phyloP scores from a whole-genome alignment of 2,888 invertebrate genomes.

The Neoascia interrupta region DNA sequence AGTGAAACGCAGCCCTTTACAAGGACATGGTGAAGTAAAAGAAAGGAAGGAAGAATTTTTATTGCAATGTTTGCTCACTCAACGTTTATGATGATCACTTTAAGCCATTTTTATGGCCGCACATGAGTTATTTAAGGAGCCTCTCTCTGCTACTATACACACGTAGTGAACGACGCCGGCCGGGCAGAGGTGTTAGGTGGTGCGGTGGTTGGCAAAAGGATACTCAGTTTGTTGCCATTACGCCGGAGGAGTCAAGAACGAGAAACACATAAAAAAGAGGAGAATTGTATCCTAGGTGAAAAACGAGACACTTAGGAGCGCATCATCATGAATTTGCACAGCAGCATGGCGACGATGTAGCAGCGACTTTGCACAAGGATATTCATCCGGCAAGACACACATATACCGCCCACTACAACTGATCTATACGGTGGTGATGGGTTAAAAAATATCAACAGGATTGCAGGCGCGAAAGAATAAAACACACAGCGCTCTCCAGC shows the following conservation, averaged over 20 bases:
- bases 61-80: conserved; percentile 80
- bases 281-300: conserved; percentile 66
- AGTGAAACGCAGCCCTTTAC: conserved; percentile 68
- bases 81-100: conserved; percentile 80
- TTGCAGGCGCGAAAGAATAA: conserved; percentile 43
- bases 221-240: conserved; percentile 56
- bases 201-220: conserved; percentile 71
- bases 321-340: conserved; percentile 70
- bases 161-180: too few relatives aligned
- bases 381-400: conserved; percentile 7
- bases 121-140: conserved; percentile 76
- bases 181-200: conserved; percentile 1
- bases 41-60: conserved; percentile 74
- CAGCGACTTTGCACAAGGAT: conserved; percentile 48
- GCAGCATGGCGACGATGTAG: conserved; percentile 6
- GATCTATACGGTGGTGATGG: conserved; percentile 62
- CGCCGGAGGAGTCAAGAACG: conserved; percentile 44
- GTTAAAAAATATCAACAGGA: conserved; percentile 67
- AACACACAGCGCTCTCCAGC: conserved; percentile 23
- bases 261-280: conserved; percentile 34
- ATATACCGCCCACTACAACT: conserved; percentile 18
- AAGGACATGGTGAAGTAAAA: conserved; percentile 49
- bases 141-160: conserved; percentile 68
- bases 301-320: conserved; percentile 70
- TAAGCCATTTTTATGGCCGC: conserved; percentile 79